Evolutionary conservation across 64 coral and sea anemone genomes (phyloP).

Genomic region (Pocillopora verrucosa): DNA sequence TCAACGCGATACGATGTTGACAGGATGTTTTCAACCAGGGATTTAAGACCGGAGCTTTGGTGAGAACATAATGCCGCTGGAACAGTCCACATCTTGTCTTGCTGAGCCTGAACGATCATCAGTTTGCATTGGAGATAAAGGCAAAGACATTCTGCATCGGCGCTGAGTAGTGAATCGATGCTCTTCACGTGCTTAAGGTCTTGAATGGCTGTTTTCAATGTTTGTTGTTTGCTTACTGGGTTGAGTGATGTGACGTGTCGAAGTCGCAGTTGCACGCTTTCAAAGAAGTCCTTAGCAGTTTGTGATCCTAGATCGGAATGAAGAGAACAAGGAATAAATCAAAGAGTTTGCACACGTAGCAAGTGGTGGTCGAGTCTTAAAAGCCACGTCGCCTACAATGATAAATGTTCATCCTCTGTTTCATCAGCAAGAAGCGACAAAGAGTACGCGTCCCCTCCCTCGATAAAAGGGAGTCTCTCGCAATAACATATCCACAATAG

Average conservation of each 20-base stretch:
- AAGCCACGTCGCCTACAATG: too few species aligned
- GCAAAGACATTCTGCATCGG: constrained; percentile 69
- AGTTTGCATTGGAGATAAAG: constrained; percentile 78
- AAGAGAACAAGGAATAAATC: background rate
- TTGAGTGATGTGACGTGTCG: constrained; percentile 42
- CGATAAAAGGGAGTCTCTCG: too few species aligned
- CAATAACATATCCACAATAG: too few species aligned
- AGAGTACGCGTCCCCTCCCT: too few species aligned
- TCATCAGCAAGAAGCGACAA: too few species aligned
- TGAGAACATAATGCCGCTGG: constrained; percentile 74
- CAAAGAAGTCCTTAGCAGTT: constrained; percentile 53
- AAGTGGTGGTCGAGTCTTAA: too few species aligned
- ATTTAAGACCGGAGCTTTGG: constrained; percentile 63
- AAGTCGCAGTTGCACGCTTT: constrained; percentile 65
- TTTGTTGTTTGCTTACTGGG: constrained; percentile 41
- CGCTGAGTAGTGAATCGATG: constrained; percentile 56
- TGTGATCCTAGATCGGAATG: constrained; percentile 29
- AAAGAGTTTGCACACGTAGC: too few species aligned
- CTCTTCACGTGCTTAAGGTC: constrained; percentile 74
- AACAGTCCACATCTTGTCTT: constrained; percentile 77
- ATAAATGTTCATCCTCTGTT: too few species aligned
- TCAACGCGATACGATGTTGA: constrained; percentile 85
- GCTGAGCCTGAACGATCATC: constrained; percentile 72
- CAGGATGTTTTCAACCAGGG: constrained; percentile 75
- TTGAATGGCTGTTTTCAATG: constrained; percentile 56